These are phyloP conservation scores for Etheostoma nigrum DNA, from an alignment of 2,797 vertebrate species.

Conservation along the genomic window DNA sequence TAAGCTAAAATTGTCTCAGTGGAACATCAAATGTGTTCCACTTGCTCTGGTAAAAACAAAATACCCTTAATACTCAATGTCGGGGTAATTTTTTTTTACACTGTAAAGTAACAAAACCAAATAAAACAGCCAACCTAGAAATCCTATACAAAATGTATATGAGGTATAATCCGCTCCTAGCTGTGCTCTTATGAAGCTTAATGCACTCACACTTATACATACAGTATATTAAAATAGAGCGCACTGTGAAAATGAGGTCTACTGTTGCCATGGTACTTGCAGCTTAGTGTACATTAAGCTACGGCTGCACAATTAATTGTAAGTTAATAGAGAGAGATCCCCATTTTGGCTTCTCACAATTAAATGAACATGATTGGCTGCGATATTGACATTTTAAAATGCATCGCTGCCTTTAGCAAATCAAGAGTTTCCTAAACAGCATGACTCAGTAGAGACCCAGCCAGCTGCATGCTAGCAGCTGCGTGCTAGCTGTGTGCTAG, in stretches of 20 bases:
- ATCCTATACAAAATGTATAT: conserved; percentile 1
- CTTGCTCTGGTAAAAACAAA: neutral
- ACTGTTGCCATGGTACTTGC: neutral
- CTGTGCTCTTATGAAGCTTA: neutral
- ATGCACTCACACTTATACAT: neutral
- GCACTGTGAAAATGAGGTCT: neutral
- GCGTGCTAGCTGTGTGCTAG: too few species aligned
- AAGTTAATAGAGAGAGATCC: too few species aligned
- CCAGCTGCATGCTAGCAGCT: too few species aligned
- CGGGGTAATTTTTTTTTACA: conserved; percentile 16
- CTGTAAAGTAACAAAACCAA: neutral
- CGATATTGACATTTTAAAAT: too few species aligned
- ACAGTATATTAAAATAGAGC: neutral
- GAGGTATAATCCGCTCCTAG: neutral
- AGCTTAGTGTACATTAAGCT: neutral
- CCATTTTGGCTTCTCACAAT: too few species aligned
- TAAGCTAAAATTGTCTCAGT: neutral
- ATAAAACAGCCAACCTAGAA: too few species aligned
- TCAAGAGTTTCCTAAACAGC: too few species aligned
- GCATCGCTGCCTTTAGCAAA: too few species aligned
- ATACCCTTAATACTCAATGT: neutral
- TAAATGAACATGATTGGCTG: too few species aligned
- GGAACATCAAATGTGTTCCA: conserved; percentile 1
- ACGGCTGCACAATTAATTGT: too few species aligned
- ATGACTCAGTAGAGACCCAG: too few species aligned